A percentile compares a stretch with the other conserved stretches of the same genome.
Evolutionary conservation across 2,888 invertebrate genomes (phyloP).

Genomic region (Apoda limacodes): DNA sequence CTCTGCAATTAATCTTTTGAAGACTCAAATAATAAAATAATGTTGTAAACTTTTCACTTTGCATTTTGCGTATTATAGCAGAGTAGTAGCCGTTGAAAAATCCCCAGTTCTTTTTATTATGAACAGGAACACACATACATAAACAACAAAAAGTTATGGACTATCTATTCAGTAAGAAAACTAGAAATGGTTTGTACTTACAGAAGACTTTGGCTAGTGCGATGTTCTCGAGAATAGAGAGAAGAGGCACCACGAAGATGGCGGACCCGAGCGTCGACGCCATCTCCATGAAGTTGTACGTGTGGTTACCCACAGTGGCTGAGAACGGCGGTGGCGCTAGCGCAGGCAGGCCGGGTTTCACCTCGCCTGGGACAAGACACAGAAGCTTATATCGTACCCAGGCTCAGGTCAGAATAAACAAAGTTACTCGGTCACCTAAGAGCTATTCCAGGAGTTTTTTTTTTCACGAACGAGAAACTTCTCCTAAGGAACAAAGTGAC

Average conservation of each 20-base stretch:
- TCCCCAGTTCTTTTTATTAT: too few species aligned
- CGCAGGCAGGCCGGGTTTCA: conserved; percentile 77
- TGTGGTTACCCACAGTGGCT: conserved; percentile 73
- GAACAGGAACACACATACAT: background rate
- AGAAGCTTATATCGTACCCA: too few species aligned
- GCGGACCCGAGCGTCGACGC: conserved; percentile 85
- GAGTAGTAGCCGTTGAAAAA: too few species aligned
- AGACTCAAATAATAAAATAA: too few species aligned
- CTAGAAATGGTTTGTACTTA: too few species aligned
- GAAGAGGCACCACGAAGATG: conserved; percentile 87
- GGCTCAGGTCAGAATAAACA: background rate
- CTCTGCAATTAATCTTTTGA: too few species aligned
- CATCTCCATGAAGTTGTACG: conserved; percentile 77
- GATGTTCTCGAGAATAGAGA: conserved; percentile 92
- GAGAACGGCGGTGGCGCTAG: conserved; percentile 75
- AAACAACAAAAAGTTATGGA: background rate
- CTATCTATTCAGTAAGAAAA: background rate
- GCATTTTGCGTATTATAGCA: too few species aligned
- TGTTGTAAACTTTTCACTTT: too few species aligned
- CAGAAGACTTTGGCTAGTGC: conserved; percentile 94
- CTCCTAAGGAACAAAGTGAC: too few species aligned
- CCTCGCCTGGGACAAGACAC: conserved; percentile 66
- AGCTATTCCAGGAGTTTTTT: too few species aligned
- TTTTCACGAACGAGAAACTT: too few species aligned
- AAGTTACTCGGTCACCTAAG: background rate